A percentile compares a stretch with the other conserved stretches of the same genome.
Conservation (phyloP, 2,797 vertebrate genomes). For the Meriones psammophilus region DNA sequence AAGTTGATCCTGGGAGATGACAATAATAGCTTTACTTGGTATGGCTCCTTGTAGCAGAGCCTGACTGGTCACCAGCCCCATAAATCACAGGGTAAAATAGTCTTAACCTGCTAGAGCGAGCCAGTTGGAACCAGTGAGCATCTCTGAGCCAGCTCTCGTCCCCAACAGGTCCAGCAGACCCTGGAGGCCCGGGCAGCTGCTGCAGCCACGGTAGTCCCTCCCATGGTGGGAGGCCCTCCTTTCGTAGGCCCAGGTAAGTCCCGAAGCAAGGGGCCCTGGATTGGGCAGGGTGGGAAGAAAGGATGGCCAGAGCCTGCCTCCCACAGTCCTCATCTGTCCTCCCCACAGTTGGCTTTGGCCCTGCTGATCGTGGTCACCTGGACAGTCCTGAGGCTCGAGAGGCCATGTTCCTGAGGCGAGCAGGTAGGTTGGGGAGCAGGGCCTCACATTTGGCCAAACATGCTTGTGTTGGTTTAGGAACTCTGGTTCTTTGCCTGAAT, state of each 20-base stretch:
- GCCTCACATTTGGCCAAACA: not conserved
- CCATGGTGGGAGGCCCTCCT: slow-evolving; percentile 90
- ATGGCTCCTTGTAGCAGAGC: slow-evolving; percentile 33
- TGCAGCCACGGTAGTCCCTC: slow-evolving; percentile 89
- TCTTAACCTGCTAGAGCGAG: not conserved
- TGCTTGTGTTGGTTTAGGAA: not conserved
- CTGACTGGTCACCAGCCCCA: not conserved
- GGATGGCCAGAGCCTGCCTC: not conserved
- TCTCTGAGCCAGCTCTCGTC: not conserved
- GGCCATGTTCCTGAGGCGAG: slow-evolving; percentile 82
- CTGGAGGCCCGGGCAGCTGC: slow-evolving; percentile 94
- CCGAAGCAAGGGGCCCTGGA: not conserved
- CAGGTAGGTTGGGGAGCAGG: slow-evolving; percentile 72
- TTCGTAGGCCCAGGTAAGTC: slow-evolving; percentile 91
- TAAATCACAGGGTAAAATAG: not conserved
- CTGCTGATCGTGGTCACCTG: slow-evolving; percentile 82
- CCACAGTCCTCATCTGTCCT: slow-evolving; percentile 10
- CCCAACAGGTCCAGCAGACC: slow-evolving; percentile 94
- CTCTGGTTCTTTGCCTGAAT: not conserved
- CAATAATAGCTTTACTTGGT: slow-evolving; percentile 23
- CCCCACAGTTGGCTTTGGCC: slow-evolving; percentile 82
- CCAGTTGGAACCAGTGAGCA: not conserved
- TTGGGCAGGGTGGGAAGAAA: slow-evolving; percentile 1
- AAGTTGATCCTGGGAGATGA: not conserved
- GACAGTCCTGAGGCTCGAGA: slow-evolving; percentile 84